phyloP scores from a whole-genome alignment of 2,888 invertebrate genomes.

The Bembecia ichneumoniformis region DNA sequence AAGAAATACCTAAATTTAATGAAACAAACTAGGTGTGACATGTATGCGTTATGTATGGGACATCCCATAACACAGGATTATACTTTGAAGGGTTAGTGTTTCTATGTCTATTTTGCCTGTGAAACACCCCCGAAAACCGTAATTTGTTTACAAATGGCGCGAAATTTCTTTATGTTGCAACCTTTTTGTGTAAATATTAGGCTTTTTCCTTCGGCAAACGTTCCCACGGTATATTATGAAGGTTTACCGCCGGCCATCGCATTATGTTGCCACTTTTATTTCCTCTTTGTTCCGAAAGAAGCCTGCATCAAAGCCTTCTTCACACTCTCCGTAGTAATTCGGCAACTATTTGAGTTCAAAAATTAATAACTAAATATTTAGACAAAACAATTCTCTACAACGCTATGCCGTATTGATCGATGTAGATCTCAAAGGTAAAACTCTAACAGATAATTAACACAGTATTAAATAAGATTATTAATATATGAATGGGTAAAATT shows the following conservation, averaged over 20 bases:
- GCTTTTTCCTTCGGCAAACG: slow-evolving; percentile 17
- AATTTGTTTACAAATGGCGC: slow-evolving; percentile 39
- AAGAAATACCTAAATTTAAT: too few species aligned
- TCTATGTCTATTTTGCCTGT: slow-evolving; percentile 15
- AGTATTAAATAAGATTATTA: too few species aligned
- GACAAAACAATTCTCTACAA: too few species aligned
- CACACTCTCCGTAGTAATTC: too few species aligned
- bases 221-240: slow-evolving; percentile 22
- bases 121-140: slow-evolving; percentile 14
- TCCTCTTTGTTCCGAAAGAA: not conserved
- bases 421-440: too few species aligned
- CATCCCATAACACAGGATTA: not conserved
- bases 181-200: slow-evolving; percentile 29
- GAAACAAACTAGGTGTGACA: too few species aligned
- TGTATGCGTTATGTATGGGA: not conserved
- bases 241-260: slow-evolving; percentile 10
- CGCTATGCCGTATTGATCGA: too few species aligned
- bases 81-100: slow-evolving; percentile 3
- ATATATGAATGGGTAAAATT: too few species aligned
- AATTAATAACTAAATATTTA: too few species aligned
- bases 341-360: too few species aligned
- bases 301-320: too few species aligned
- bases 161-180: slow-evolving; percentile 37
- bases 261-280: not conserved
- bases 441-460: too few species aligned